A percentile compares a stretch with the other conserved stretches of the same genome.
Evolutionary conservation across 2,888 invertebrate genomes (phyloP).

Genomic region (Pocota personata): DNA sequence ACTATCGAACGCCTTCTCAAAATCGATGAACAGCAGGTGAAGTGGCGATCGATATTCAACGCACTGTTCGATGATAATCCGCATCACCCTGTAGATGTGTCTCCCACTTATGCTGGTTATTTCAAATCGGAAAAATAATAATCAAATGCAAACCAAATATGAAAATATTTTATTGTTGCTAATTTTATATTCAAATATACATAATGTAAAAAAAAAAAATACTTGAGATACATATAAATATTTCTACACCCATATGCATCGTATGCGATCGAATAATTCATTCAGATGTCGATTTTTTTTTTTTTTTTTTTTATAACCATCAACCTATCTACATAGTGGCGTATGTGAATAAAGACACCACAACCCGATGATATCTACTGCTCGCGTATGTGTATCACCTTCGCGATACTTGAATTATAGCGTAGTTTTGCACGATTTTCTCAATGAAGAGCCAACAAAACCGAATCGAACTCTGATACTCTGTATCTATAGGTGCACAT

Average conservation of each 20-base stretch:
- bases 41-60: no score
- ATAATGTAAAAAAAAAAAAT: slow-evolving; percentile 7
- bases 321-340: not conserved
- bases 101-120: slow-evolving; percentile 12
- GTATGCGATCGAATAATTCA: slow-evolving; percentile 55
- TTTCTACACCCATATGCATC: not conserved
- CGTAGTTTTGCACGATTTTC: slow-evolving; percentile 71
- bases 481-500: slow-evolving; percentile 4
- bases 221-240: not conserved
- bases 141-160: slow-evolving; percentile 15
- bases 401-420: slow-evolving; percentile 66
- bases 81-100: no score
- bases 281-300: slow-evolving; percentile 45
- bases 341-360: not conserved
- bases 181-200: slow-evolving; percentile 59
- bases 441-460: slow-evolving; percentile 66
- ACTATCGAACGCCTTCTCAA: no score
- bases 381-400: slow-evolving; percentile 56
- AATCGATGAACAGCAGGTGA: no score
- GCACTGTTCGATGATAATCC: no score
- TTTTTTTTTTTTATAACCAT: not conserved
- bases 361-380: not conserved
- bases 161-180: slow-evolving; percentile 39
- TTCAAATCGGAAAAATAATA: slow-evolving; percentile 9
- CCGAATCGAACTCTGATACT: not conserved